A percentile compares a stretch with the other conserved stretches of the same genome.
phyloP scores from a whole-genome alignment of 2,113 vertebrate genomes.

The Dissostichus mawsoni region DNA sequence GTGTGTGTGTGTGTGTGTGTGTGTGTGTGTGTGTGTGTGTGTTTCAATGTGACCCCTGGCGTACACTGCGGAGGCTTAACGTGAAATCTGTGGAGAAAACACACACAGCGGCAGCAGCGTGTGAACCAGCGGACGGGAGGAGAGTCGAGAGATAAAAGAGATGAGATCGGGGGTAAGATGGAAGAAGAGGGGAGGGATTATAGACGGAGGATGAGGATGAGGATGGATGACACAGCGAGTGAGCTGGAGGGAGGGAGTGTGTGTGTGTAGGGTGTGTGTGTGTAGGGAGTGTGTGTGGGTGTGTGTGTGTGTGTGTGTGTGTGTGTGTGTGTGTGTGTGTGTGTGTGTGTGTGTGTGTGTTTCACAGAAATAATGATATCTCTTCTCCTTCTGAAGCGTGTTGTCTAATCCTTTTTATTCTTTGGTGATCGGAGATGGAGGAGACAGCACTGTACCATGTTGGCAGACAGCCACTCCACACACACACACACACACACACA shows the following conservation, averaged over 20 bases:
- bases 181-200: slow-evolving; percentile 48
- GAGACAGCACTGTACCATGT: slow-evolving; percentile 11
- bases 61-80: no score
- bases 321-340: neutral
- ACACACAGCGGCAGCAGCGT: slow-evolving; percentile 42
- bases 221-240: slow-evolving; percentile 50
- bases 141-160: slow-evolving; percentile 61
- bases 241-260: neutral
- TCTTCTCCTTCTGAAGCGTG: slow-evolving; percentile 48
- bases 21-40: neutral
- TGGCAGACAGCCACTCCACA: no score
- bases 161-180: slow-evolving; percentile 58
- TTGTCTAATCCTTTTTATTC: slow-evolving; percentile 56
- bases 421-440: slow-evolving; percentile 42
- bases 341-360: neutral
- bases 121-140: slow-evolving; percentile 48
- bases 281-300: neutral
- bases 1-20: neutral
- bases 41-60: slow-evolving; percentile 41
- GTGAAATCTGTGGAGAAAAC: neutral
- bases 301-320: neutral
- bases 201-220: slow-evolving; percentile 46
- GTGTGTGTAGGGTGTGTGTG: no score
- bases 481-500: no score
- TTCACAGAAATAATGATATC: slow-evolving; percentile 59